phyloP scores from a whole-genome alignment of 2,113 vertebrate species.

The Cyphomyrus plagiostoma region DNA sequence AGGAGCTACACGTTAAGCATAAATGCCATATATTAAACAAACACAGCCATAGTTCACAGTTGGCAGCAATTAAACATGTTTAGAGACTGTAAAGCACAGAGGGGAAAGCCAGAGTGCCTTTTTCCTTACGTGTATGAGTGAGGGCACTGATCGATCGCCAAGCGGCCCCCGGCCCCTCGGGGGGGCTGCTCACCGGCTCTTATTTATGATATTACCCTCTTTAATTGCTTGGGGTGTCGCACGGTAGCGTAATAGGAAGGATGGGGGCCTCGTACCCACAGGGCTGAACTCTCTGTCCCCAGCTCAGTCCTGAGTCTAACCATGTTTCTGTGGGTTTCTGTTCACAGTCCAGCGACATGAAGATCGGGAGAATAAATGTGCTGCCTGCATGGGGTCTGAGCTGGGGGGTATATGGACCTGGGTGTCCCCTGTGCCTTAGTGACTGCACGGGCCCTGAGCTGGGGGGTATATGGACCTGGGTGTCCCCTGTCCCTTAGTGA shows the following conservation, averaged over 20 bases:
- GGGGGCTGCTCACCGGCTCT: not conserved
- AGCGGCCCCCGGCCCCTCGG: not conserved
- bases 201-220: not conserved
- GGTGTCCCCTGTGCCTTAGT: not conserved
- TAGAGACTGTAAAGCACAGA: not conserved
- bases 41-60: not conserved
- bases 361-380: not conserved
- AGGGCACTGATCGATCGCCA: not conserved
- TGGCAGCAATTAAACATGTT: not conserved
- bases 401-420: not conserved
- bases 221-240: not conserved
- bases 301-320: not conserved
- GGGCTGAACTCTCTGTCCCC: not conserved
- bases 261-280: not conserved
- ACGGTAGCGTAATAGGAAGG: not conserved
- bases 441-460: not conserved
- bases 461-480: not conserved
- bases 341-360: not conserved
- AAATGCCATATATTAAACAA: not conserved
- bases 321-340: not conserved
- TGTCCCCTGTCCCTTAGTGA: not conserved
- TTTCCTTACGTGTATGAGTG: not conserved
- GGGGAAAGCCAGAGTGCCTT: not conserved
- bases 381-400: not conserved
- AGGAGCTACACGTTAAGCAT: not conserved